Evolutionary conservation across 1,140 invertebrate species (phyloP), one percentile per base, ranked within the genome.

Genomic region (Drosophila saltans): DNA sequence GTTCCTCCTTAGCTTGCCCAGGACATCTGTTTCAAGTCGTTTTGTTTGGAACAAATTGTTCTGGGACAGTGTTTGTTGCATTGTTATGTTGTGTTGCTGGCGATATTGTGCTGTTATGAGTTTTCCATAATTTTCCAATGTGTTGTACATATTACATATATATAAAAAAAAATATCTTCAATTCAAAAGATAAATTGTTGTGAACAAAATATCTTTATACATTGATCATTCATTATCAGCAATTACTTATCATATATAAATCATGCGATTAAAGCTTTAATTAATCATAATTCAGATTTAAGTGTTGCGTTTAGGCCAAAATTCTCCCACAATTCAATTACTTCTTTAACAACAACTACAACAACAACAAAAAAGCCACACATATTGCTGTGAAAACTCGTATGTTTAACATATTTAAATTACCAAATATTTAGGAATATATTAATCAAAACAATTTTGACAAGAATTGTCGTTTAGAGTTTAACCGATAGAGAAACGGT

Each of bases 321-420:
- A 16, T 16, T 16, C 78, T 82, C 69, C 62, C 61, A 64, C 62
- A 36, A 40, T 56, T 30, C 43, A 57, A 66, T 57, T 73, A 74
- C 71, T 59, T 41, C 72, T 78, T 69, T 66, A 69, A 74, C 60
- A 28, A 11, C 59, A 52, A 57, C 30, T 41, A 69, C 56, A 58
- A 45, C 45, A n/a, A n/a, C 21, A 58, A 30, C 2, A 30, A 30
- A 30, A 64, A 75, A 82, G 66, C 76, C 84, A 86, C 80, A 81
- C 84, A 78, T 84, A 61, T 56, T 66, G 66, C 80, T 89, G 84
- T 89, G 84, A 89, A 89, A 89, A 89, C 81, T 88, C 71, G 16
- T 65, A 69, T 58, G 66, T 71, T 72, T 43, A 67, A 74, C 62
- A 56, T 48, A 69, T 4, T 6, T 2, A 45, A 48, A 21, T 26